Conservation (phyloP, 2,888 invertebrate genomes). For the Limenitis arthemis region DNA sequence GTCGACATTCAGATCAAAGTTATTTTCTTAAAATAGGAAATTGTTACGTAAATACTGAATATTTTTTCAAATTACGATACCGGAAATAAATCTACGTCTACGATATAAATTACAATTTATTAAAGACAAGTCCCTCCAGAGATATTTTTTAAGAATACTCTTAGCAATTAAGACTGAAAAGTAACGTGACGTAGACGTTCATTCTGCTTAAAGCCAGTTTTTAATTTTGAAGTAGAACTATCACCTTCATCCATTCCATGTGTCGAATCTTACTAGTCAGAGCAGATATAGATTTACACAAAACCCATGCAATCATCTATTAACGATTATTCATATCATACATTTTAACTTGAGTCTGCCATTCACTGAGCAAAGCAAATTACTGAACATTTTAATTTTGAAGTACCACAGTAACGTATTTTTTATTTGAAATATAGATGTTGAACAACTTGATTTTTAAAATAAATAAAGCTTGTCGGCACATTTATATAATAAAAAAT, state of each 20-base stretch:
- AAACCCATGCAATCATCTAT: neutral
- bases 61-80: conserved; percentile 51
- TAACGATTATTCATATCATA: neutral
- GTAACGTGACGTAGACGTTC: conserved; percentile 39
- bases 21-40: conserved; percentile 46
- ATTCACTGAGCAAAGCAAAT: neutral
- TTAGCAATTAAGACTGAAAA: conserved; percentile 67
- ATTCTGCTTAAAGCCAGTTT: conserved; percentile 27
- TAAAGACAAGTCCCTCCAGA: conserved; percentile 64
- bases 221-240: conserved; percentile 31
- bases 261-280: conserved; percentile 62
- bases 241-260: conserved; percentile 57
- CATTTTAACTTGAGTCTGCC: neutral
- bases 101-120: conserved; percentile 48
- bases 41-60: conserved; percentile 45
- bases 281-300: conserved; percentile 45
- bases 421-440: no score
- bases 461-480: no score
- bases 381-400: neutral
- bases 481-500: no score
- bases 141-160: conserved; percentile 58
- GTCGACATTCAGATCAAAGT: conserved; percentile 31
- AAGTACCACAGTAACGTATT: no score
- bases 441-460: no score
- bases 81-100: conserved; percentile 51